phyloP scores from a whole-genome alignment of 1,140 invertebrate genomes.

The Procambarus virginalis region DNA sequence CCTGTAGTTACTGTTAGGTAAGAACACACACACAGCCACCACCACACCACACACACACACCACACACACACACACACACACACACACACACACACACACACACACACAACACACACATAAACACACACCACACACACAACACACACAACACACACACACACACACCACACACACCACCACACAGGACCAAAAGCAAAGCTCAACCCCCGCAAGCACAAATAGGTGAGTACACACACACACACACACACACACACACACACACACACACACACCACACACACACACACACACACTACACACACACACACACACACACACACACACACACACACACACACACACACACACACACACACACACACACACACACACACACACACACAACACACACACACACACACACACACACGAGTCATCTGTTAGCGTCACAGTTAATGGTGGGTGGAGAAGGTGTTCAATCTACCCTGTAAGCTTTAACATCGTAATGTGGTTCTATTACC shows the following conservation, averaged over 20 bases:
- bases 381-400: constrained; percentile 14
- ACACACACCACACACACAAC: neutral
- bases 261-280: too few species aligned
- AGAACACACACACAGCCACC: too few species aligned
- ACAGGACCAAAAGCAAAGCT: too few species aligned
- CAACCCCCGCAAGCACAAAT: too few species aligned
- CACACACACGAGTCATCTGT: neutral
- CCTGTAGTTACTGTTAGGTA: too few species aligned
- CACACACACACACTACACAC: too few species aligned
- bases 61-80: neutral
- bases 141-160: neutral
- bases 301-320: too few species aligned
- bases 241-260: too few species aligned
- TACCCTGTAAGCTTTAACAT: neutral
- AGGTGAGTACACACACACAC: too few species aligned
- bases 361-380: constrained; percentile 8
- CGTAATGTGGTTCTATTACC: neutral
- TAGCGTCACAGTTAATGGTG: neutral
- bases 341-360: neutral
- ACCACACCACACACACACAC: too few species aligned
- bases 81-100: constrained; percentile 5
- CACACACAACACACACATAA: constrained; percentile 13
- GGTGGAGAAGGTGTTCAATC: neutral
- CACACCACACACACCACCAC: neutral
- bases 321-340: neutral